These are phyloP conservation scores for Girardia tigrina DNA, from an alignment of 2,888 invertebrate genomes.

Conservation along the genomic window DNA sequence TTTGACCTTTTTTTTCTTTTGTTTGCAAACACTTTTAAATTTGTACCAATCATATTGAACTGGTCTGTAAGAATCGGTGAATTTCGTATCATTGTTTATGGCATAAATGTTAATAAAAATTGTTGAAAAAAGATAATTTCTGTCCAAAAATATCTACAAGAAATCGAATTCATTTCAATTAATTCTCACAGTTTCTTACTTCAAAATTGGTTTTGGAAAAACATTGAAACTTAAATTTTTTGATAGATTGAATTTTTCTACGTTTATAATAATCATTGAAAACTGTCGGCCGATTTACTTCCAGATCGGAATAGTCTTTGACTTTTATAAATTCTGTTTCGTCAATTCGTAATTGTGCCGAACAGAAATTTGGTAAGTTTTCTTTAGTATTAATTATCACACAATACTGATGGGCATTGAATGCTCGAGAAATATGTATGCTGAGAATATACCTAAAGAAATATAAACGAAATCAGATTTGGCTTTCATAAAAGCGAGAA, in stretches of 20 bases:
- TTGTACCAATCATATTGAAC: background rate
- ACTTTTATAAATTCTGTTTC: background rate
- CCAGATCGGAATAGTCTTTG: background rate
- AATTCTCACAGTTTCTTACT: no score
- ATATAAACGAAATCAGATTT: no score
- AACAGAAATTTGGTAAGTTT: constrained; percentile 3
- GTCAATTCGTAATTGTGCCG: background rate
- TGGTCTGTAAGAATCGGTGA: background rate
- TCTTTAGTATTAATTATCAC: background rate
- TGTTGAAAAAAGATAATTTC: background rate
- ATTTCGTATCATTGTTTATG: background rate
- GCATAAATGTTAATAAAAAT: background rate
- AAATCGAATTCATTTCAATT: no score
- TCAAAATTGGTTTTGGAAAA: background rate
- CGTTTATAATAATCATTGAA: background rate
- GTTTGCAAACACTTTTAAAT: background rate
- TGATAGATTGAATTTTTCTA: background rate
- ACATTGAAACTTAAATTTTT: background rate
- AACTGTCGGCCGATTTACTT: background rate
- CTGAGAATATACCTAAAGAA: no score
- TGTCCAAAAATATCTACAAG: no score
- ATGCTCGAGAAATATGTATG: background rate
- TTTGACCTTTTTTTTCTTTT: background rate
- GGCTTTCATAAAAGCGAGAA: no score
- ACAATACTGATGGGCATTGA: background rate